Evolutionary conservation across 2,888 invertebrate genomes (phyloP).

Genomic region (Omphaloscelis lunosa): DNA sequence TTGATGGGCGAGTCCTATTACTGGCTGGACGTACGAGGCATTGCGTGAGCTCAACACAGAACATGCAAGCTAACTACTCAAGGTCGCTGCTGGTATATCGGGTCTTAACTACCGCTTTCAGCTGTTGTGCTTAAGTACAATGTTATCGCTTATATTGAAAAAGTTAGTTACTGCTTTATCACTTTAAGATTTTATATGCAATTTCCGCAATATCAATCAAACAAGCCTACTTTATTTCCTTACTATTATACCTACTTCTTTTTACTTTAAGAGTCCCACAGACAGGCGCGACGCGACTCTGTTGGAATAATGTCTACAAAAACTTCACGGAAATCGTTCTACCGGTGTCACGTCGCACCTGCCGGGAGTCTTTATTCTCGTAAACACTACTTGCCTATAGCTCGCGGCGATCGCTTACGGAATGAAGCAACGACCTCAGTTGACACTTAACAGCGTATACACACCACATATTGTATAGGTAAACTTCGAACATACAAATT

Average conservation of each 20-base stretch:
- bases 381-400: background rate
- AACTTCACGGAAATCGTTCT: no score
- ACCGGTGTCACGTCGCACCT: no score
- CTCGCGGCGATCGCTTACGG: constrained; percentile 19
- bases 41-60: no score
- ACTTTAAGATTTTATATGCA: background rate
- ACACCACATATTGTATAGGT: background rate
- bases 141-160: background rate
- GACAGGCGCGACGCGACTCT: no score
- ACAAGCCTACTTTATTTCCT: background rate
- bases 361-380: background rate
- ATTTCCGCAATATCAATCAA: constrained; percentile 14
- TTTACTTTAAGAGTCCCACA: background rate
- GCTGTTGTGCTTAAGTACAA: background rate
- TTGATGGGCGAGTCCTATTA: no score
- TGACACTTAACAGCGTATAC: constrained; percentile 17
- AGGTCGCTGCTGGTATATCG: no score
- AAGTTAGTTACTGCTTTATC: background rate
- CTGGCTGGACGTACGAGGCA: no score
- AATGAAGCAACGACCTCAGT: constrained; percentile 56
- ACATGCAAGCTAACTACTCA: no score
- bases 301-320: no score
- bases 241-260: background rate
- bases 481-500: background rate
- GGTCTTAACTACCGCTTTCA: no score